Percentiles rank a stretch among this genome's conserved stretches.
These are phyloP conservation scores for Drosophila anomelani DNA, from an alignment of 2,888 invertebrate species.

Conservation along the genomic window DNA sequence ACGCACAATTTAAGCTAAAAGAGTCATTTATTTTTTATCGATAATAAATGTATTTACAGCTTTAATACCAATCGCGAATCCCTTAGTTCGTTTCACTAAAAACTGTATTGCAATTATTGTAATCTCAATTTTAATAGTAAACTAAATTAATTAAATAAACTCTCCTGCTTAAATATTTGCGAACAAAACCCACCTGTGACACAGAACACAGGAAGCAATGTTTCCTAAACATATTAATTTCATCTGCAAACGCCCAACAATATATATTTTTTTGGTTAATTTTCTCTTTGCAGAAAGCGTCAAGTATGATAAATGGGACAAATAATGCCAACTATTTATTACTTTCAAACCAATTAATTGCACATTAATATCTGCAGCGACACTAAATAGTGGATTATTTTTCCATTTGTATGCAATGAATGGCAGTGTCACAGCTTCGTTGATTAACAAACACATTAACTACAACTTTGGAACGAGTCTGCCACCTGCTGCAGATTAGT, in stretches of 20 bases:
- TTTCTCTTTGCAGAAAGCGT: background rate
- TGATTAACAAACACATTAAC: slow-evolving; percentile 6
- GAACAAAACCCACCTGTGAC: background rate
- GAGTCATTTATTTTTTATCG: background rate
- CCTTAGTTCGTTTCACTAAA: too few relatives aligned
- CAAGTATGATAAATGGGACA: slow-evolving; percentile 2
- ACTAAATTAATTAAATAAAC: too few relatives aligned
- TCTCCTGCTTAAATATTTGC: too few relatives aligned
- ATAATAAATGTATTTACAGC: background rate
- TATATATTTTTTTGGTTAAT: background rate
- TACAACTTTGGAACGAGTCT: slow-evolving; percentile 17
- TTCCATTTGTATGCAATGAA: slow-evolving; percentile 22
- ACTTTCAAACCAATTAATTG: slow-evolving; percentile 32
- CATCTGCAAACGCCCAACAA: too few relatives aligned
- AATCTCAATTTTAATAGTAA: too few relatives aligned
- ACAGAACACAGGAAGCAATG: background rate
- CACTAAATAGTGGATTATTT: slow-evolving; percentile 21
- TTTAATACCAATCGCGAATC: background rate
- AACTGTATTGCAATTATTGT: too few relatives aligned
- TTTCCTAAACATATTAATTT: background rate
- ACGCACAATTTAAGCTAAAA: background rate
- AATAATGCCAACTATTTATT: slow-evolving; percentile 13
- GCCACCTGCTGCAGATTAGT: slow-evolving; percentile 31
- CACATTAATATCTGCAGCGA: slow-evolving; percentile 5
- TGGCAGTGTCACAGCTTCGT: slow-evolving; percentile 15